Conservation (phyloP, 2,797 vertebrate genomes). For the Diplodus puntazzo region DNA sequence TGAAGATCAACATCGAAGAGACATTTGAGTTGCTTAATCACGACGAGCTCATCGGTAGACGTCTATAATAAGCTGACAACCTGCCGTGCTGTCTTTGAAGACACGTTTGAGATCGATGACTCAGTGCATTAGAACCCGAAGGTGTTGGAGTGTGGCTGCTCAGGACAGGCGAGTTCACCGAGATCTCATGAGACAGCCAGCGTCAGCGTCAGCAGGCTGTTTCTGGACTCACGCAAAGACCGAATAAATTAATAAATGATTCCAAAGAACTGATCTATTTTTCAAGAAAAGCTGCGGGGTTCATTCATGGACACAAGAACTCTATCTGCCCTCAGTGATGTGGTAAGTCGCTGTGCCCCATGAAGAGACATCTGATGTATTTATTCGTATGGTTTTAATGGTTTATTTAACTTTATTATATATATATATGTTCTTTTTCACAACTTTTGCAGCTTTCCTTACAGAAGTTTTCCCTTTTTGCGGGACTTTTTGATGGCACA, state of each 20-base stretch:
- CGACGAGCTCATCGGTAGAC: conserved; percentile 25
- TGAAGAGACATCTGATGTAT: neutral
- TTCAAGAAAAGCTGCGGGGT: neutral
- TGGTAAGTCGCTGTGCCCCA: no score
- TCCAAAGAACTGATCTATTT: neutral
- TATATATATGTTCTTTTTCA: no score
- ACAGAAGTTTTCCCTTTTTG: neutral
- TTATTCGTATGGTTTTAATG: neutral
- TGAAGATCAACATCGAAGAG: conserved; percentile 56
- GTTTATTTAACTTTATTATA: neutral
- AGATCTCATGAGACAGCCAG: conserved; percentile 2
- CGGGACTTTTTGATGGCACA: neutral
- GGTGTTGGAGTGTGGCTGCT: conserved; percentile 14
- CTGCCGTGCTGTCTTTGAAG: conserved; percentile 26
- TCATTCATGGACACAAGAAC: neutral
- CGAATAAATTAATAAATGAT: neutral
- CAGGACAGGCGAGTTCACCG: conserved; percentile 26
- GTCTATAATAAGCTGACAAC: conserved; percentile 34
- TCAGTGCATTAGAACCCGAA: conserved; percentile 32
- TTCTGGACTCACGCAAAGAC: conserved; percentile 1
- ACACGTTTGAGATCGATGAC: conserved; percentile 36
- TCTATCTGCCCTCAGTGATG: neutral
- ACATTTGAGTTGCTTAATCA: conserved; percentile 26
- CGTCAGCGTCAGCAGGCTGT: neutral
- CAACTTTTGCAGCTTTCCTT: neutral